Conservation (phyloP, 2,888 invertebrate genomes). For the Pelosia muscerda region DNA sequence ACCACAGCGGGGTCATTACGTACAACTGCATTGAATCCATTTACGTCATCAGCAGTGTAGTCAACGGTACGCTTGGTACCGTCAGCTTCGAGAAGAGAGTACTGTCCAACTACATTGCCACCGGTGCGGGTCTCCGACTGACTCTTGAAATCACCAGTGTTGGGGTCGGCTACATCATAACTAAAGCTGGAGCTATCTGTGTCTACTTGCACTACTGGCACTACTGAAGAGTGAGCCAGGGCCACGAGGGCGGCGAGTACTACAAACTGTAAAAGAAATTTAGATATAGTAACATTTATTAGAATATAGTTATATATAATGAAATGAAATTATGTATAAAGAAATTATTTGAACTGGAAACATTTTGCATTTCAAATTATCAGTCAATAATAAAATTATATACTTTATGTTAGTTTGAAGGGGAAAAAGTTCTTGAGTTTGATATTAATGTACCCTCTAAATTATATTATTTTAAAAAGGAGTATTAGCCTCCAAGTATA, state of each 20-base stretch:
- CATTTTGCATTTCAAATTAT: background rate
- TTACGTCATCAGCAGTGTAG: constrained; percentile 85
- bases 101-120: constrained; percentile 84
- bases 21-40: constrained; percentile 87
- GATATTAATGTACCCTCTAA: too few species aligned
- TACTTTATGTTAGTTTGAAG: background rate
- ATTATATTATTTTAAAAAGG: too few species aligned
- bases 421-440: background rate
- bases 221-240: constrained; percentile 77
- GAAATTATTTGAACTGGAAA: background rate
- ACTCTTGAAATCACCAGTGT: constrained; percentile 87
- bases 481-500: too few species aligned
- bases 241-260: constrained; percentile 77
- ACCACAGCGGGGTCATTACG: constrained; percentile 80
- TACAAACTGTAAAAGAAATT: constrained; percentile 66
- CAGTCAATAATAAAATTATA: too few species aligned
- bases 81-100: constrained; percentile 86
- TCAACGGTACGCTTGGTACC: constrained; percentile 86
- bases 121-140: constrained; percentile 85
- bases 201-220: constrained; percentile 85
- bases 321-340: too few species aligned
- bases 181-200: constrained; percentile 83
- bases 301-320: background rate
- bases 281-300: background rate
- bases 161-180: constrained; percentile 86